Evolutionary conservation across 2,113 vertebrate species (phyloP).

Genomic region (Stictonetta naevosa): DNA sequence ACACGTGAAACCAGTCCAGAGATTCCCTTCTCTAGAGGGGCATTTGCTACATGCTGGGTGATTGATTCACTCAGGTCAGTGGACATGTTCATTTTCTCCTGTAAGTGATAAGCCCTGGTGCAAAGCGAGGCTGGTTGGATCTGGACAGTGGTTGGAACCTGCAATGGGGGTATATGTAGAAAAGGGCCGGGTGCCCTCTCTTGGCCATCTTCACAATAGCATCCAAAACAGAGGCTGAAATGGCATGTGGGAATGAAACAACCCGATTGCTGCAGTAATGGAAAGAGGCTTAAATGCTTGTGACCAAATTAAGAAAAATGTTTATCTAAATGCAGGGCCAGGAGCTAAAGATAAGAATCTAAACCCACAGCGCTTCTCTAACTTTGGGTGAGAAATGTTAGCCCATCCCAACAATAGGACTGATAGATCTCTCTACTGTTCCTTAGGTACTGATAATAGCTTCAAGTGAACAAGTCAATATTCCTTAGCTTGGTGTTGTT

Average conservation of each 20-base stretch:
- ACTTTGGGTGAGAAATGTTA: not conserved
- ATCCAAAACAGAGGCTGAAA: not conserved
- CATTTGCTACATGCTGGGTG: not conserved
- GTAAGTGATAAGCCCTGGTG: no score
- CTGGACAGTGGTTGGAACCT: not conserved
- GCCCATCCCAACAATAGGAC: not conserved
- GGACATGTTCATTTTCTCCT: not conserved
- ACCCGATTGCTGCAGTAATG: not conserved
- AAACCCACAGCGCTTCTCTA: not conserved
- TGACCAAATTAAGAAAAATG: not conserved
- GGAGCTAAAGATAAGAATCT: not conserved
- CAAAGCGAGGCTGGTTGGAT: not conserved
- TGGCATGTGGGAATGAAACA: fast-evolving
- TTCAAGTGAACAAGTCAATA: not conserved
- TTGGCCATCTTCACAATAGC: slow-evolving; percentile 12
- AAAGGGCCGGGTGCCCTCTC: slow-evolving; percentile 44
- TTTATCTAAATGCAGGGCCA: not conserved
- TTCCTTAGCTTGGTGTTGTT: not conserved
- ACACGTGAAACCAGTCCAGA: not conserved
- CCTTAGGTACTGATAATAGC: not conserved
- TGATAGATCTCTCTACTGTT: not conserved
- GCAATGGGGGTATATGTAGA: not conserved
- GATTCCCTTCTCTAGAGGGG: not conserved
- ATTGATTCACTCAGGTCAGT: fast-evolving
- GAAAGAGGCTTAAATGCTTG: not conserved